Conservation (phyloP, 2,797 vertebrate genomes). For the Gambelia wislizenii region DNA sequence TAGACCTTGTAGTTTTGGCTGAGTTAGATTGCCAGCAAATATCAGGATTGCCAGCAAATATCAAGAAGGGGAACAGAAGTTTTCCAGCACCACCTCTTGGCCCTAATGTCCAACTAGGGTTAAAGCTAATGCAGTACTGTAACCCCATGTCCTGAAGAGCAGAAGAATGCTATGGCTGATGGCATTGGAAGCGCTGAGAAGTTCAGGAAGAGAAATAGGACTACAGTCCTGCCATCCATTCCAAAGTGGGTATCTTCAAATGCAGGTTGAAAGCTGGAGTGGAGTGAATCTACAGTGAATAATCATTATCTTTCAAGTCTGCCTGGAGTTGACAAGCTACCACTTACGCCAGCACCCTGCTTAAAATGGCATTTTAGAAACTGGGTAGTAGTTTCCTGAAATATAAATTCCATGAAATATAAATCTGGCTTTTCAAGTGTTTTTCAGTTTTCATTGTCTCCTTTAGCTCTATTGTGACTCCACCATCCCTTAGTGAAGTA, state of each 20-base stretch:
- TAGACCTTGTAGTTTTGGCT: too few species aligned
- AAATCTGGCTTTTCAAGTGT: not conserved
- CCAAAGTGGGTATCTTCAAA: not conserved
- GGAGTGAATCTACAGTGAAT: not conserved
- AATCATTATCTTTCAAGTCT: not conserved
- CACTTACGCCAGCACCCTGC: not conserved
- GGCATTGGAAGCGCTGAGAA: not conserved
- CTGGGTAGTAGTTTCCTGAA: not conserved
- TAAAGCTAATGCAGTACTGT: too few species aligned
- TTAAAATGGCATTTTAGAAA: not conserved
- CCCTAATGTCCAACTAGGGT: too few species aligned
- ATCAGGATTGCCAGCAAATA: too few species aligned
- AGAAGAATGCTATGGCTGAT: not conserved
- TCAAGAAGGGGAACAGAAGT: not conserved
- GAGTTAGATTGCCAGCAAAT: too few species aligned
- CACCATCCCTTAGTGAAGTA: not conserved
- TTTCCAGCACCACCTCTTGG: too few species aligned
- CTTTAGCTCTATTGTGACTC: not conserved
- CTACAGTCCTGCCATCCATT: not conserved
- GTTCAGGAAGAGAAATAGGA: not conserved
- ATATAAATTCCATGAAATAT: too few species aligned
- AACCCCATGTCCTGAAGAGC: not conserved
- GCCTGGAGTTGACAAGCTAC: not conserved
- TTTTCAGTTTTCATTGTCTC: not conserved
- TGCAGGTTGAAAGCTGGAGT: not conserved